Conservation (phyloP, 2,888 invertebrate species). For the Lasioglossum villosulum region DNA sequence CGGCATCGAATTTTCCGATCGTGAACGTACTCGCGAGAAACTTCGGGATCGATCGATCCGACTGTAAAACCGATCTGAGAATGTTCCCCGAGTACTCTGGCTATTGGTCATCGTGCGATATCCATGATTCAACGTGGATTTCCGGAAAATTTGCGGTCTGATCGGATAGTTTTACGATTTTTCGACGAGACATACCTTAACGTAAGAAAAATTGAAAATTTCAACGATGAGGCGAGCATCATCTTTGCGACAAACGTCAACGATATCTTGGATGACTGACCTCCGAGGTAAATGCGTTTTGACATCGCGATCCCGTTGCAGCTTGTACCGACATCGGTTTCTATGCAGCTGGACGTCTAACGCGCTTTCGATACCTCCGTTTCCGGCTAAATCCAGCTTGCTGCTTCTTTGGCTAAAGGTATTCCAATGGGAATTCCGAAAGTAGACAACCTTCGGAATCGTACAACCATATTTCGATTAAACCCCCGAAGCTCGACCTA, state of each 20-base stretch:
- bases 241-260: constrained; percentile 62
- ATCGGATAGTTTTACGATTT: background rate
- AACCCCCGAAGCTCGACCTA: background rate
- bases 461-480: background rate
- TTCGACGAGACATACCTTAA: background rate
- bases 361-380: constrained; percentile 61
- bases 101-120: constrained; percentile 2
- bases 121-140: background rate
- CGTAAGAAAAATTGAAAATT: background rate
- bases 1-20: constrained; percentile 38
- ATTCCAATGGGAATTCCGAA: background rate
- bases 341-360: constrained; percentile 60
- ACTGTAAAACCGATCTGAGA: background rate
- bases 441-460: background rate
- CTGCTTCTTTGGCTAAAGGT: background rate
- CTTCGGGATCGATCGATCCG: background rate
- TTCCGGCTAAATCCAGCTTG: background rate
- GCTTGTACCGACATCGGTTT: constrained; percentile 59
- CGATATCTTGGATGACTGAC: constrained; percentile 67
- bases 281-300: constrained; percentile 67
- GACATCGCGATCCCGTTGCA: constrained; percentile 64
- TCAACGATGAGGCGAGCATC: background rate
- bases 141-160: background rate
- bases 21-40: background rate
- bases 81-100: background rate